Conservation (phyloP, 2,888 invertebrate genomes). For the Nebria brevicollis region DNA sequence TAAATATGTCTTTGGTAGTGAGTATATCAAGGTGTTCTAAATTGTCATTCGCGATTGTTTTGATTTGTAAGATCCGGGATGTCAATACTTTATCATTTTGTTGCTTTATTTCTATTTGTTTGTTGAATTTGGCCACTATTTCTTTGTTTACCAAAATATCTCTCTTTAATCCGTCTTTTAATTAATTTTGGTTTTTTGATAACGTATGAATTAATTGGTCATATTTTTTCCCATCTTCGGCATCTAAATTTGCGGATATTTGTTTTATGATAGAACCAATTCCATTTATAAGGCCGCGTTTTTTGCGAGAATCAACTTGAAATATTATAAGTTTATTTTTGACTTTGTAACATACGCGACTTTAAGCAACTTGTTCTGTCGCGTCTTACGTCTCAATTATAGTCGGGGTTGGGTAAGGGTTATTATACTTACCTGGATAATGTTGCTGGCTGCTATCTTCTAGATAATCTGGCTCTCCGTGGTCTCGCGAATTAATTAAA, state of each 20-base stretch:
- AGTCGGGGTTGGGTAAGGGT: too few species aligned
- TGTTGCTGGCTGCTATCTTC: too few species aligned
- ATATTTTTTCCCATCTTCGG: conserved; percentile 8
- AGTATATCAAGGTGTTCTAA: too few species aligned
- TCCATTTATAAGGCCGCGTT: not conserved
- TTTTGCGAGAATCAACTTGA: not conserved
- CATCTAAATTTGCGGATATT: conserved; percentile 2
- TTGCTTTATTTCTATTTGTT: not conserved
- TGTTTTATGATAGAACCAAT: conserved; percentile 2
- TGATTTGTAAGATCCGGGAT: not conserved
- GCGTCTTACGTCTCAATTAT: too few species aligned
- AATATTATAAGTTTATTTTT: too few species aligned
- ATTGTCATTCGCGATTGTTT: too few species aligned
- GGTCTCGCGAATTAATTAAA: too few species aligned
- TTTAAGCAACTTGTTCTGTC: too few species aligned
- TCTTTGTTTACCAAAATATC: not conserved
- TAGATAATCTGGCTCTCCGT: too few species aligned
- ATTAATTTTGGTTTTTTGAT: not conserved
- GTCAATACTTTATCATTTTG: not conserved
- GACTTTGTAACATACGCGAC: too few species aligned
- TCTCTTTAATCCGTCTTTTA: not conserved
- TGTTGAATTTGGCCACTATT: not conserved
- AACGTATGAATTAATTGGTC: not conserved
- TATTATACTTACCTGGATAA: too few species aligned
- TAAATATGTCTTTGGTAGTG: too few species aligned